phyloP scores from a whole-genome alignment of 2,113 vertebrate species.

The Plectropomus leopardus region DNA sequence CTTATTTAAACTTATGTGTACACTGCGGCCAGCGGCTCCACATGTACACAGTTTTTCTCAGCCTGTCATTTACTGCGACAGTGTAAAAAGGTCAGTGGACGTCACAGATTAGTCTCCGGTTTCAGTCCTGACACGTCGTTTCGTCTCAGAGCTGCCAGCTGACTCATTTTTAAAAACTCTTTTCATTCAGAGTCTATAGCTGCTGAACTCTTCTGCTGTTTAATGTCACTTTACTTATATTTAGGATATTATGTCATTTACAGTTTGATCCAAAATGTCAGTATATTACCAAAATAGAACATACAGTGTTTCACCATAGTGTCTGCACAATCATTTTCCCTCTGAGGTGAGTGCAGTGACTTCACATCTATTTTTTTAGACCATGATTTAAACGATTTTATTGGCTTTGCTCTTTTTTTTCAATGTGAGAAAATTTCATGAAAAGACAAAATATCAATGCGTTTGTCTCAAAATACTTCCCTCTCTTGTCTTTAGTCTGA shows the following conservation, averaged over 20 bases:
- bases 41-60: no score
- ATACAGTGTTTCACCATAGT: no score
- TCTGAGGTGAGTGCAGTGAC: background rate
- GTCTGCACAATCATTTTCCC: background rate
- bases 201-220: background rate
- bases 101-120: conserved; percentile 58
- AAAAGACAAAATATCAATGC: background rate
- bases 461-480: no score
- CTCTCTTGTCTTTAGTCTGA: background rate
- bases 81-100: conserved; percentile 71
- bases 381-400: background rate
- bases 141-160: conserved; percentile 31
- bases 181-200: background rate
- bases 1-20: no score
- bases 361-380: background rate
- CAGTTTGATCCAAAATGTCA: background rate
- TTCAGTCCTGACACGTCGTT: conserved; percentile 58
- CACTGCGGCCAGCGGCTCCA: no score
- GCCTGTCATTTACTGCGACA: conserved; percentile 2
- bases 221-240: background rate
- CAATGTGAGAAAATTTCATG: background rate
- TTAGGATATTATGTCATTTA: background rate
- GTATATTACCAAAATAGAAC: background rate
- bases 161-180: background rate
- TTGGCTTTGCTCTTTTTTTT: background rate